Conservation (phyloP, 2,797 vertebrate genomes). For the Decapterus maruadsi region DNA sequence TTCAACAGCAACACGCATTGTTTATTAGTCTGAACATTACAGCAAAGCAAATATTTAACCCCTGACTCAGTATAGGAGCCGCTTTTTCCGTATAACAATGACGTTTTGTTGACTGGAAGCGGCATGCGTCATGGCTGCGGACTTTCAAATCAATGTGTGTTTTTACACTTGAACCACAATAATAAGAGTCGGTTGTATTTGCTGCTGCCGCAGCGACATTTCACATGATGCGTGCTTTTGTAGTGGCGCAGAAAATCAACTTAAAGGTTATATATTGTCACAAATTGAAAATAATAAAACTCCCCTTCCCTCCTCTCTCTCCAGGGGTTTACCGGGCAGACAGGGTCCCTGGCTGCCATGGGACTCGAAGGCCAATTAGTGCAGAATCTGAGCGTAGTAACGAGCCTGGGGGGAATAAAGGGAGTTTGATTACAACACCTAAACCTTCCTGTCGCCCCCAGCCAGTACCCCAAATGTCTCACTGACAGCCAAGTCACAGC, state of each 20-base stretch:
- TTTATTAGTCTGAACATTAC: conserved; percentile 39
- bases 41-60: conserved; percentile 16
- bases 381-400: conserved; percentile 75
- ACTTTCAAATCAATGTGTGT: conserved; percentile 33
- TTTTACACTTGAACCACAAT: conserved; percentile 29
- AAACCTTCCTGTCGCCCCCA: conserved; percentile 82
- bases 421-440: conserved; percentile 83
- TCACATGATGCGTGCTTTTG: conserved; percentile 22
- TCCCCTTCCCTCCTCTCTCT: conserved; percentile 47
- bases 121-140: conserved; percentile 15
- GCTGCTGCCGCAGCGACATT: conserved; percentile 33
- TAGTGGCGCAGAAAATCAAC: conserved; percentile 55
- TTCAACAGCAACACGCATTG: conserved; percentile 28
- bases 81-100: background rate
- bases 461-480: conserved; percentile 74
- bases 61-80: conserved; percentile 6
- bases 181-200: conserved; percentile 24
- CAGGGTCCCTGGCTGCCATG: conserved; percentile 71
- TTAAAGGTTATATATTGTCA: conserved; percentile 67
- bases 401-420: conserved; percentile 77
- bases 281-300: conserved; percentile 75
- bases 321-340: conserved; percentile 68
- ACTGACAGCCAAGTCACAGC: conserved; percentile 79
- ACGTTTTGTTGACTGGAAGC: conserved; percentile 17
- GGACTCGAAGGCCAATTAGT: conserved; percentile 81